Base-by-base conservation (phyloP, 2,113 vertebrate species). In the Pluvialis apricaria region DNA sequence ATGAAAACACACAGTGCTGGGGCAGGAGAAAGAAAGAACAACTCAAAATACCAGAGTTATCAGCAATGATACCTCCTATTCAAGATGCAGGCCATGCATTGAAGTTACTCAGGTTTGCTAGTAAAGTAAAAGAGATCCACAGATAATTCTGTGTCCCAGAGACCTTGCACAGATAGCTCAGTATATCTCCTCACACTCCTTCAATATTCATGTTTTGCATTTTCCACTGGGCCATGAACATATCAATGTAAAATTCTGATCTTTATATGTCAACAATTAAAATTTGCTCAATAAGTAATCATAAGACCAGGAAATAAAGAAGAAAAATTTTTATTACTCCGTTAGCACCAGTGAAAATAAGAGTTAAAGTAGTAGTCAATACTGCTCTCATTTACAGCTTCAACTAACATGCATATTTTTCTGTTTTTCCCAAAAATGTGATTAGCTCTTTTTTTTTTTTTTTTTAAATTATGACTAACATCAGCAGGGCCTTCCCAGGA, bases 171-270 rank as follows among this genome's bases (percentile, higher is more conserved):
- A 8, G 26, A 5, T 3, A 54, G 16, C 54, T 73, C 82, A 14
- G 28, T 15, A 0, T 5, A 25, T 24, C 54, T 62, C 70, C 45
- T 40, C 3, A 5, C 9, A 19, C 24, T 26, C 45, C 75, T 31
- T 45, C 18, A 36, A 4, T 2, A 4, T 17, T 47, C 38, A 13
- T 3, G 2, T 10, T 54, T 42, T 8, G 5, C 15, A 9, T 42
- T 47, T 75, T 54, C 69, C 49, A 29, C 47, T 55, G 69, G 45
- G 54, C 14, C 12, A 14, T 1, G 8, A 12, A 19, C 3, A 2
- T 32, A 49, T 13, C 9, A 69, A 8, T 0, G 16, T 38, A 69
- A 62, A 13, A 31, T 68, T 21, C 17, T n/a, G 16, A 52, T n/a
- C 4, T 22, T 44, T 52, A 40, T 36, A 36, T 20, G 45, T 14